Base-by-base conservation (phyloP, 2,113 vertebrate species). In the Sceloporus tristichus region DNA sequence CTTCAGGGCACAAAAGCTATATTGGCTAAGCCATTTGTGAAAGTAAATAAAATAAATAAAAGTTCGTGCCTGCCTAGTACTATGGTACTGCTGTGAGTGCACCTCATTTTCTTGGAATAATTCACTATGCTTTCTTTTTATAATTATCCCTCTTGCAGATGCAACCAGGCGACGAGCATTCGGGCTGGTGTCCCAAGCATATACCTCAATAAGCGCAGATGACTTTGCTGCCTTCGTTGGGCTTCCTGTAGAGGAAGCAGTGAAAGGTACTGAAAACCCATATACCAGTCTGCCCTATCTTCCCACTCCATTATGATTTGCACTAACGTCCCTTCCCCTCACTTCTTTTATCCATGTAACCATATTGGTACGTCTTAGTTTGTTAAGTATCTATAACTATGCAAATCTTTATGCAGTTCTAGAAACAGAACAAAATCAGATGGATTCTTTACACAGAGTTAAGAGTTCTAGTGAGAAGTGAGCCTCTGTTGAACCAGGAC, bases 191-290 rank as follows among this genome's bases (percentile, higher is more conserved):
- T 98, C 99, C 7, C 99, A 99, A 95, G 99, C 98, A 0, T 99
- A 99, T 91, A 99, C 99, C 25, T 99, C 98, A 38, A 99, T 99
- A 92, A 92, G 97, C 2, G 98, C 98, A 0, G 98, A 99, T 0
- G 99, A 99, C 77, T 98, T 99, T 2, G 98, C 99, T 2, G 98
- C 98, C 38, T 99, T 98, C 74, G 98, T 99, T 0, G 99, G 99
- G 21, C 98, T 99, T 93, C 97, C 99, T 3, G 98, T 99, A 73
- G 98, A 99, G 88, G 98, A 99, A 81, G 98, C 99, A 2, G 98
- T 99, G 56, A 99, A 99, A 95, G 99, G 99, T 99, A 94, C 29
- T 4, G 71, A 11, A 77, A 53, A 70, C 2, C 6, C 1, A 4
- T 1, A 38, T 29, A 38, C 2, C 6, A 48, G 9, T 18, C 4